Evolutionary conservation across 1,140 invertebrate species (phyloP).

Genomic region (Ceratina japonica): DNA sequence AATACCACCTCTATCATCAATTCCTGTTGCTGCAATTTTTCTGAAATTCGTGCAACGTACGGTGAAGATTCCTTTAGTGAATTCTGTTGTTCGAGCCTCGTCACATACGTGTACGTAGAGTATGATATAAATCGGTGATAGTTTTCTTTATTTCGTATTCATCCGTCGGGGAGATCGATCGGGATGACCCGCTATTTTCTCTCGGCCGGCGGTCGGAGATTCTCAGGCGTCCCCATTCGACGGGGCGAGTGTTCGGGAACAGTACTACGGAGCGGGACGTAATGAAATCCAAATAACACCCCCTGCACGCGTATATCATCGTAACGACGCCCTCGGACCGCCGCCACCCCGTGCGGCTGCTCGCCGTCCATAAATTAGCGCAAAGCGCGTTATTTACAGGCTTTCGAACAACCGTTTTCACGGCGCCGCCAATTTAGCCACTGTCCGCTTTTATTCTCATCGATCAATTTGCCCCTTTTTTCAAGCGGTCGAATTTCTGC

Average conservation of each 20-base stretch:
- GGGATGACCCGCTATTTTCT: slow-evolving; percentile 1
- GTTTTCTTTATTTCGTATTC: no score
- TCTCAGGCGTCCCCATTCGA: slow-evolving; percentile 18
- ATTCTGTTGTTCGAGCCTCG: no score
- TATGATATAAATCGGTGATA: no score
- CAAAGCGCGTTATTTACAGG: slow-evolving; percentile 65
- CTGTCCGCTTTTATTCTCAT: slow-evolving; percentile 6
- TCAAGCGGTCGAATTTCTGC: no score
- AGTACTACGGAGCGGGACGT: slow-evolving; percentile 38
- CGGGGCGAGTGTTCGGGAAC: not conserved
- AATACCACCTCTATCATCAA: no score
- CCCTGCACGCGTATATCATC: slow-evolving; percentile 62
- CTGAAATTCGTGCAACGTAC: no score
- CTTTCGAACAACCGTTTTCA: slow-evolving; percentile 46
- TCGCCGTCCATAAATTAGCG: slow-evolving; percentile 64
- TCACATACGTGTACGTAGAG: no score
- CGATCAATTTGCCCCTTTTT: not conserved
- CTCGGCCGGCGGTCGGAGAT: not conserved
- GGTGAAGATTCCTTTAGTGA: no score
- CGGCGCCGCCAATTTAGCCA: slow-evolving; percentile 16
- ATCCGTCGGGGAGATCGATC: not conserved
- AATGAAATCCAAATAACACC: slow-evolving; percentile 68
- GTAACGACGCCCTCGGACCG: slow-evolving; percentile 60
- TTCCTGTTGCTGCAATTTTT: no score
- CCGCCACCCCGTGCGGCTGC: slow-evolving; percentile 37